Evolutionary conservation across 2,888 invertebrate species (phyloP), one percentile per base, ranked within the genome.

Genomic region (Geophilus truncorum): DNA sequence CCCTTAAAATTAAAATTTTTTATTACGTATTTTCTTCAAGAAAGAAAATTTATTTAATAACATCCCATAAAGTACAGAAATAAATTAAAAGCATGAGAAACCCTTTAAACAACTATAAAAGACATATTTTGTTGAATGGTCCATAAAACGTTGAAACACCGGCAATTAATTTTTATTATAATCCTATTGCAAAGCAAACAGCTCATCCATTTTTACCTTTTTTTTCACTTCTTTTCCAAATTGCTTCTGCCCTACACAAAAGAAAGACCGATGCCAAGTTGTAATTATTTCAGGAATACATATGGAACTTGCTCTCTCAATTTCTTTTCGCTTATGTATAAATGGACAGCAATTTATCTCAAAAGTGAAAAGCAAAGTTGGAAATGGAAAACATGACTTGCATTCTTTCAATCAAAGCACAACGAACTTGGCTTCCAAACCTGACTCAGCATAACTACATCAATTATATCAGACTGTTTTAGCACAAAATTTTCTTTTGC

Each of bases 331-430:
- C 18, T 6, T 12, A n/a, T 45, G 5, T 45, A 12, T 45, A 45
- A 45, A 18, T 45, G 45, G 45, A 45, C 12, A 45, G 45, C 45
- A 45, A 70, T 28, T 3, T 70, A 70, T 70, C 25, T 10, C 25
- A 70, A n/a, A n/a, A n/a, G n/a, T n/a, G n/a, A n/a, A n/a, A n/a
- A n/a, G n/a, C n/a, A n/a, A 70, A 70, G 25, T 70, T 70, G 25
- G 25, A 70, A 70, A 28, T 70, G 70, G 70, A 70, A 70, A 70
- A 70, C 70, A 70, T 70, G 70, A 70, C 70, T 70, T 70, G 70
- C 70, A 70, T 28, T 70, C 70, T 70, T 28, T 70, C 70, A 70
- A 70, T 70, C 70, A 70, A 23, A 70, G 70, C 70, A 25, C 70
- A 70, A 70, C n/a, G 70, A 70, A 70, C 70, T 70, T 62, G n/a